Conservation (phyloP, 1,140 invertebrate species). For the Linepithema humile region DNA sequence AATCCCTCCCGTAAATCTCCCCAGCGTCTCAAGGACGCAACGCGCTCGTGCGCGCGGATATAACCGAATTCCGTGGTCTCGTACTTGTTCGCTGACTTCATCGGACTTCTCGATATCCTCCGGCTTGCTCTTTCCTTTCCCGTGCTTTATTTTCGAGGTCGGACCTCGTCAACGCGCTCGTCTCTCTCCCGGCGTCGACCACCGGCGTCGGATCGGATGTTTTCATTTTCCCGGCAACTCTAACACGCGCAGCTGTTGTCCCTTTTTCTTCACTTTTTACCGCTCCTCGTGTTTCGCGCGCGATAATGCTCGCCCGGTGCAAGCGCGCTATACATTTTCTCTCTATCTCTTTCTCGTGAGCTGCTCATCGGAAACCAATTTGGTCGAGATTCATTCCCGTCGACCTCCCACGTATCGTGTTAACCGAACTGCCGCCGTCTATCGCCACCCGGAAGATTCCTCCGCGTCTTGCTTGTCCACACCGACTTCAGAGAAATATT, state of each 20-base stretch:
- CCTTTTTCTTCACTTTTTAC: background rate
- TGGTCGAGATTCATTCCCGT: background rate
- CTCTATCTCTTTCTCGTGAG: background rate
- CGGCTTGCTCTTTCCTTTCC: background rate
- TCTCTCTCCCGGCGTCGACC: background rate
- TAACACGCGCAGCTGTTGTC: background rate
- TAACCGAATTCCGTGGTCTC: slow-evolving; percentile 8
- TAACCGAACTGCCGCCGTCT: background rate
- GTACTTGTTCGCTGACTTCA: background rate
- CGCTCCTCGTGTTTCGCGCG: background rate
- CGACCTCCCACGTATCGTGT: background rate
- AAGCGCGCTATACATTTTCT: background rate
- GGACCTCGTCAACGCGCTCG: background rate
- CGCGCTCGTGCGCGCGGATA: background rate
- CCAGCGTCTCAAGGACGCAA: slow-evolving; percentile 7
- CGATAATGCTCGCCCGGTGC: slow-evolving; percentile 17
- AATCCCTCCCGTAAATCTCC: slow-evolving; percentile 33
- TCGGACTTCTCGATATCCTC: slow-evolving; percentile 19
- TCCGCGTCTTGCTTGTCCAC: background rate
- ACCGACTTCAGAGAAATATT: slow-evolving; percentile 39
- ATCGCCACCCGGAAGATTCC: background rate
- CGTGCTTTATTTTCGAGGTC: slow-evolving; percentile 25
- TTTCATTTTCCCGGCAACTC: slow-evolving; percentile 38
- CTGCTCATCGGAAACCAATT: slow-evolving; percentile 60
- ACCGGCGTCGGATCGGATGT: background rate